Evolutionary conservation across 2,113 vertebrate genomes (phyloP).

Genomic region (Pseudorectes ferrugineus): DNA sequence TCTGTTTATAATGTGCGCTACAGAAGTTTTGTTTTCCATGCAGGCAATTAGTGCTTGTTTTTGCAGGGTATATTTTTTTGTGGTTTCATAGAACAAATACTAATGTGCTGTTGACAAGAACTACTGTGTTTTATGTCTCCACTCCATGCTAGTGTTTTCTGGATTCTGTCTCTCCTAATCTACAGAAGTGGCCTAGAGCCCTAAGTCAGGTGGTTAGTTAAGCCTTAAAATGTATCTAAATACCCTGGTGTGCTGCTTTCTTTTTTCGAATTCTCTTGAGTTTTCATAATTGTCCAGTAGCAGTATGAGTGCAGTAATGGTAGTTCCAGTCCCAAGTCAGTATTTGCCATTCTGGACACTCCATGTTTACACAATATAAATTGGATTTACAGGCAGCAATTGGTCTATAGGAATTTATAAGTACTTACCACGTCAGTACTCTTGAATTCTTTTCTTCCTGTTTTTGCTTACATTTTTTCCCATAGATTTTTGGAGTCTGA

Average conservation of each 20-base stretch:
- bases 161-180: background rate
- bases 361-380: slow-evolving; percentile 38
- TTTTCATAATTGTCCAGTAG: background rate
- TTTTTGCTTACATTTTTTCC: background rate
- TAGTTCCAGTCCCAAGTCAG: background rate
- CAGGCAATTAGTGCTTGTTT: slow-evolving; percentile 49
- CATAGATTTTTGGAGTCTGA: background rate
- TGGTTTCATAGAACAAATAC: slow-evolving; percentile 3
- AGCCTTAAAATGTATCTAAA: background rate
- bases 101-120: slow-evolving; percentile 1
- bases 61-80: slow-evolving; percentile 48
- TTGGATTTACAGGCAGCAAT: background rate
- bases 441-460: background rate
- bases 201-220: background rate
- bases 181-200: background rate
- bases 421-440: background rate
- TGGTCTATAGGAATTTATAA: background rate
- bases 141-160: slow-evolving; percentile 12
- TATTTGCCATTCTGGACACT: slow-evolving; percentile 13
- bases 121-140: slow-evolving; percentile 40
- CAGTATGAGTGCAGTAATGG: background rate
- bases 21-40: background rate
- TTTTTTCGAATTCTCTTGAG: background rate
- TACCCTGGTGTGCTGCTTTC: background rate
- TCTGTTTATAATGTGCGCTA: slow-evolving; percentile 41